Percentiles rank a stretch among this genome's conserved stretches.
Conservation (phyloP, 2,888 invertebrate species). For the Drosophila leonis region DNA sequence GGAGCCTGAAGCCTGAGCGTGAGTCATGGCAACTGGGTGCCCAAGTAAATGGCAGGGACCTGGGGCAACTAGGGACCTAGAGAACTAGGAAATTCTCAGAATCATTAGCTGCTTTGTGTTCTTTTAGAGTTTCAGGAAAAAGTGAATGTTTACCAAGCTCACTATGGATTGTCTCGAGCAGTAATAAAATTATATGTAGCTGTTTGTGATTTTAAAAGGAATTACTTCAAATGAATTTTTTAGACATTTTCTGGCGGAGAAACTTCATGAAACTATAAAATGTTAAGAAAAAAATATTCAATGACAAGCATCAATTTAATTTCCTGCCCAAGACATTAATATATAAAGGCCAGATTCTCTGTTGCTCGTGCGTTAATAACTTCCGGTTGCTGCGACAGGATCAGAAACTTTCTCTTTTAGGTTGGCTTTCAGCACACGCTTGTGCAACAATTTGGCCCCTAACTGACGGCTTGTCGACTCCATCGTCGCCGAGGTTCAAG, state of each 20-base stretch:
- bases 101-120: neutral
- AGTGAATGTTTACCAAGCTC: neutral
- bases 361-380: conserved; percentile 61
- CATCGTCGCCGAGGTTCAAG: conserved; percentile 58
- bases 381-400: conserved; percentile 61
- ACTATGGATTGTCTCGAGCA: neutral
- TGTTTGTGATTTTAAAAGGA: neutral
- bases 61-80: neutral
- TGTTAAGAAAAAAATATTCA: conserved; percentile 15
- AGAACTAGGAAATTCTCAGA: neutral
- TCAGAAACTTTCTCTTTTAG: conserved; percentile 61
- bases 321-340: conserved; percentile 37
- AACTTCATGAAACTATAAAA: conserved; percentile 14
- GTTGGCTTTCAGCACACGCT: conserved; percentile 44
- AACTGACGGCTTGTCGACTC: conserved; percentile 36
- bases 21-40: neutral
- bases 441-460: conserved; percentile 58
- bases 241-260: neutral
- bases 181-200: neutral
- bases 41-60: too few relatives aligned
- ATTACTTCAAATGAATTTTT: neutral
- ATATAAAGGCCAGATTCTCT: conserved; percentile 5
- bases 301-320: conserved; percentile 53
- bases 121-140: neutral
- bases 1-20: too few relatives aligned